phyloP scores from a whole-genome alignment of 2,888 invertebrate genomes.

The Silvanus unidentatus region DNA sequence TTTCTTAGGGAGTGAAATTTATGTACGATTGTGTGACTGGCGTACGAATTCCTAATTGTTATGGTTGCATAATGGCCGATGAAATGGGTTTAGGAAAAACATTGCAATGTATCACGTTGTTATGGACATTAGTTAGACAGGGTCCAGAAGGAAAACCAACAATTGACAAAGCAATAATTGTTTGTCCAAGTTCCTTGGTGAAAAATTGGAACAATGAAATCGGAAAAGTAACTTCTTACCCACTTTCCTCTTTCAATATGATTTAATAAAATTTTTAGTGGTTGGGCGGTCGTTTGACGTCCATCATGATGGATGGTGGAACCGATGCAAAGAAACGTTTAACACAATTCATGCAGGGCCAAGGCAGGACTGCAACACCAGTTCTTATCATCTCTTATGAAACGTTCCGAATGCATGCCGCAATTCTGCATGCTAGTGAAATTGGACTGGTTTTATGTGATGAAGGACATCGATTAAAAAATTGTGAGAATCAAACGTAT shows the following conservation, averaged over 20 bases:
- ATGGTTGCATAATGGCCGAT: conserved; percentile 99
- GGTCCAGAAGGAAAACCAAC: conserved; percentile 86
- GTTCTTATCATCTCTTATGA: conserved; percentile 98
- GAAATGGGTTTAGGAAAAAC: conserved; percentile 99
- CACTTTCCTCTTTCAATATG: neutral
- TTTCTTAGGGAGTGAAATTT: conserved; percentile 80
- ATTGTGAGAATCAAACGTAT: conserved; percentile 97
- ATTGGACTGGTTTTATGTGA: conserved; percentile 97
- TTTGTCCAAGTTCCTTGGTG: conserved; percentile 94
- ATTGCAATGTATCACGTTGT: conserved; percentile 89
- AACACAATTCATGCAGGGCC: conserved; percentile 77
- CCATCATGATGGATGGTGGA: conserved; percentile 81
- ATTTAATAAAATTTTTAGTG: conserved; percentile 54
- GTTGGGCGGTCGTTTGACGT: conserved; percentile 77
- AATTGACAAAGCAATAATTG: conserved; percentile 90
- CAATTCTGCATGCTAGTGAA: conserved; percentile 81
- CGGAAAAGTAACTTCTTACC: conserved; percentile 53
- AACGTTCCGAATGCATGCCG: conserved; percentile 90
- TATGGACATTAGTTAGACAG: conserved; percentile 92
- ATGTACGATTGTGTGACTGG: conserved; percentile 99
- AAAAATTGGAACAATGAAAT: conserved; percentile 99
- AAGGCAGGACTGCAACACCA: conserved; percentile 75
- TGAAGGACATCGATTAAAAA: conserved; percentile 95
- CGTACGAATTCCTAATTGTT: conserved; percentile 73
- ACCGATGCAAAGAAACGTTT: conserved; percentile 75